Base-by-base conservation (phyloP, 2,888 invertebrate genomes). In the Sminthurides aquaticus region DNA sequence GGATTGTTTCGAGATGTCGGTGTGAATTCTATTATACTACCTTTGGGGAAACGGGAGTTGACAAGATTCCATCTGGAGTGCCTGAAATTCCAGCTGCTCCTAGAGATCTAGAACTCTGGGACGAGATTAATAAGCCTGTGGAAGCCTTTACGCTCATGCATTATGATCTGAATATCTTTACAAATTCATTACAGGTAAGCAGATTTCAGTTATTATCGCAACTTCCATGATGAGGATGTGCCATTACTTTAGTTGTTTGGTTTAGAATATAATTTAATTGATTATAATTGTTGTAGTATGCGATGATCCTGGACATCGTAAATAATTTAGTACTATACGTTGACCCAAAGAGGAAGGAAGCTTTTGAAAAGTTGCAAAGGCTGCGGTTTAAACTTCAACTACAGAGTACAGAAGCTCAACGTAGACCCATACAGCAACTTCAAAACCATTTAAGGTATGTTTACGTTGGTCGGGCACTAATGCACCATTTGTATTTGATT, bases 101-200 rank as follows among this genome's bases (percentile, higher is more conserved):
- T 2, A 67, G 74, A 34, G 83, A 84, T 1, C 82, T 86, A 1
- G 86, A 87, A 49, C 86, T 86, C 1, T 91, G 91, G 88, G 88
- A 89, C 76, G 85, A 87, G 67, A 84, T 87, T 71, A 89, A 90
- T 75, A 89, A 90, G 67, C 92, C 94, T 1, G 93, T 94, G 56
- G 97, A 99, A 82, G 93, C 95, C 1, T 96, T 99, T 78, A 97
- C 96, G 0, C 82, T 99, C 58, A 94, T 97, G 87, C 99, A 99
- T 81, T 93, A 99, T 78, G 98, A 98, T 81, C 83, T 99, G 43
- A 95, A 97, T 78, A 94, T 96, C n/a, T 94, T 92, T 81, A 95
- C 96, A 52, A 97, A 96, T 81, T 93, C 94, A 0, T 78, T 91
- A 71, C 89, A 89, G 81, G 88, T 88, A 75, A 74, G 77, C 20